Conservation (phyloP, 2,888 invertebrate genomes). For the Anticlea derivata region DNA sequence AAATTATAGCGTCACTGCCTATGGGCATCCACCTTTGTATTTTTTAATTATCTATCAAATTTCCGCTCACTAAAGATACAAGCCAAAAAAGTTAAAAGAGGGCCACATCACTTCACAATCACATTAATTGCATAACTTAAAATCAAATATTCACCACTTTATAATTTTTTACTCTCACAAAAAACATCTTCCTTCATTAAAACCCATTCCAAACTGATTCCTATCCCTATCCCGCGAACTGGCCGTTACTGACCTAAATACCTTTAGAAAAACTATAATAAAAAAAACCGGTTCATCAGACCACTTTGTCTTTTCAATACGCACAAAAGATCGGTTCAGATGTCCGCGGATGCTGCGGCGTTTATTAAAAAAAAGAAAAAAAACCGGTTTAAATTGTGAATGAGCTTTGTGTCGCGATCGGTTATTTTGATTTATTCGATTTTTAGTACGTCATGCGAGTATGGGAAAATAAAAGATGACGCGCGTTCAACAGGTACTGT, state of each 20-base stretch:
- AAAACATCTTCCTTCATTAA: slow-evolving; percentile 28
- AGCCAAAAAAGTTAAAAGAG: too few species aligned
- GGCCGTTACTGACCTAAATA: slow-evolving; percentile 78
- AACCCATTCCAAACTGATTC: slow-evolving; percentile 55
- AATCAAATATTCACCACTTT: not conserved
- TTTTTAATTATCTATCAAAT: too few species aligned
- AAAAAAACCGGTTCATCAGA: slow-evolving; percentile 70
- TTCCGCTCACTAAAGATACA: too few species aligned
- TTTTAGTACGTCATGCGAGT: slow-evolving; percentile 71
- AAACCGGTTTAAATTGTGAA: slow-evolving; percentile 73
- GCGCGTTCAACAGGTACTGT: slow-evolving; percentile 76
- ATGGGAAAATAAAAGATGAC: slow-evolving; percentile 70
- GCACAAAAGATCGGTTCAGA: slow-evolving; percentile 73
- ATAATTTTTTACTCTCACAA: slow-evolving; percentile 1
- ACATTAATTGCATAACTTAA: not conserved
- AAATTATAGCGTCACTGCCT: too few species aligned
- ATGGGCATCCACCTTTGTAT: too few species aligned
- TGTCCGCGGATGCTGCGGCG: slow-evolving; percentile 77
- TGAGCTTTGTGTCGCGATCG: slow-evolving; percentile 77
- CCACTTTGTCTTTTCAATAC: slow-evolving; percentile 69
- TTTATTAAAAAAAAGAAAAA: slow-evolving; percentile 56
- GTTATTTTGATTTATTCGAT: slow-evolving; percentile 83
- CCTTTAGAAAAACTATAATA: slow-evolving; percentile 46
- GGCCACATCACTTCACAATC: not conserved
- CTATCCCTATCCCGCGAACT: slow-evolving; percentile 44